Evolutionary conservation across 30 jellyfish, hydroid and myxozoan species (phyloP).

Genomic region (Aurelia sp.): DNA sequence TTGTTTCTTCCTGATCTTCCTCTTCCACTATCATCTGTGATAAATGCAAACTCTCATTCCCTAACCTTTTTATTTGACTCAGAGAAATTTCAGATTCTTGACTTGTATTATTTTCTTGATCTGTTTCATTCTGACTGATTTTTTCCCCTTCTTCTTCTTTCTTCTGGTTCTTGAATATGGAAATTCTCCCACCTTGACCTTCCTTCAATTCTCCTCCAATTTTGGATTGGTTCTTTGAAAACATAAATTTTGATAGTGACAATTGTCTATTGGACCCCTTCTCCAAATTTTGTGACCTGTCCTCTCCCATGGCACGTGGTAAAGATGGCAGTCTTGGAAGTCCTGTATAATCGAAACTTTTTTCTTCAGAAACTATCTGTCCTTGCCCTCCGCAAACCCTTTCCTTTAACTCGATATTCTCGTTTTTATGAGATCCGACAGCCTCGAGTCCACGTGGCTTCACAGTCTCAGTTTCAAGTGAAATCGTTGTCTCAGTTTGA

Average conservation of each 20-base stretch:
- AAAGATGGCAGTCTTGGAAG: not conserved
- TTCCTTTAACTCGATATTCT: not conserved
- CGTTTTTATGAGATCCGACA: not conserved
- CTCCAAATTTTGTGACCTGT: not conserved
- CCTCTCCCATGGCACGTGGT: not conserved
- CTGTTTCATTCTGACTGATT: not conserved
- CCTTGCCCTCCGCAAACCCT: not conserved
- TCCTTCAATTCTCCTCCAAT: not conserved
- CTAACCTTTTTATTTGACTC: not conserved
- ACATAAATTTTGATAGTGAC: slow-evolving; percentile 20
- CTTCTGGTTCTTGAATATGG: slow-evolving; percentile 18
- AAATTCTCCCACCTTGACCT: not conserved
- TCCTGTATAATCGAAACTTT: not conserved
- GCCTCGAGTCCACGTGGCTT: not conserved
- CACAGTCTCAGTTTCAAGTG: too few relatives aligned
- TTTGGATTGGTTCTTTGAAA: not conserved
- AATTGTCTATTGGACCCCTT: not conserved
- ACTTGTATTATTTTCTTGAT: not conserved
- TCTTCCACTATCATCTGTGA: slow-evolving; percentile 13
- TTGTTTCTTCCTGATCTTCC: not conserved
- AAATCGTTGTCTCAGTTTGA: too few relatives aligned
- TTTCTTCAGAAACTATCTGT: too few relatives aligned
- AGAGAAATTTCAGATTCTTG: not conserved
- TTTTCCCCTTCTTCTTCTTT: not conserved
- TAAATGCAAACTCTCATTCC: slow-evolving; percentile 9